Conservation (phyloP, 1,140 invertebrate species). For the Achatina immaculata region DNA sequence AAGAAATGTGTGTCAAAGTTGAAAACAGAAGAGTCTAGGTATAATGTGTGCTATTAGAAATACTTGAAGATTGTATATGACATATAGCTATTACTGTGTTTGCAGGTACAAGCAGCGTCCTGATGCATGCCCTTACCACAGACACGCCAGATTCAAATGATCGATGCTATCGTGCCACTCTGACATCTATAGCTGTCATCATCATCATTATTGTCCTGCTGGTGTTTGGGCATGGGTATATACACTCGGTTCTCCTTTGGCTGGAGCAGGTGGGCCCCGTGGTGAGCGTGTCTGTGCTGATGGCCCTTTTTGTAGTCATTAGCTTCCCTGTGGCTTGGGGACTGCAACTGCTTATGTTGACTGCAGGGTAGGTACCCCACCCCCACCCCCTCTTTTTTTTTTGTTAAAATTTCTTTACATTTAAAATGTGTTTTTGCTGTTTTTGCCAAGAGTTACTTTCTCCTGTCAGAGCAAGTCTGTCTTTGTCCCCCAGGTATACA, state of each 20-base stretch:
- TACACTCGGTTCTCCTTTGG: constrained; percentile 4
- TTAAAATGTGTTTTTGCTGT: too few species aligned
- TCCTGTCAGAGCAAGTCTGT: too few species aligned
- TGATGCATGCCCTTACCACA: constrained; percentile 32
- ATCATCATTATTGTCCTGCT: constrained; percentile 10
- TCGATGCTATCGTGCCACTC: constrained; percentile 23
- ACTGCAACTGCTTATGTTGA: constrained; percentile 32
- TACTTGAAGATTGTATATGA: too few species aligned
- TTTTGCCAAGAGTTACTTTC: too few species aligned
- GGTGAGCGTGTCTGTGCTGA: constrained; percentile 6
- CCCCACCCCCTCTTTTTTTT: neutral
- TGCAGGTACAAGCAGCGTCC: constrained; percentile 28
- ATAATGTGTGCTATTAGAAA: too few species aligned
- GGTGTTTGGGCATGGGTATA: constrained; percentile 29
- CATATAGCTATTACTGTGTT: too few species aligned
- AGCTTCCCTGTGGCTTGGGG: constrained; percentile 35
- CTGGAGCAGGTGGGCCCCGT: constrained; percentile 24
- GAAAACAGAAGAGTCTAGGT: too few species aligned
- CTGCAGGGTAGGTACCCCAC: constrained; percentile 30
- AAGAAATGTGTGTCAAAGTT: too few species aligned
- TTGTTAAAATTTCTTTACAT: neutral
- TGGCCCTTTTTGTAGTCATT: constrained; percentile 22
- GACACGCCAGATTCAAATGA: constrained; percentile 33
- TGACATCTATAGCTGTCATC: constrained; percentile 31
- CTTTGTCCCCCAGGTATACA: too few species aligned